Evolutionary conservation across 2,113 vertebrate genomes (phyloP), one percentile per base, ranked within the genome.

Genomic region (Scytalopus superciliaris): DNA sequence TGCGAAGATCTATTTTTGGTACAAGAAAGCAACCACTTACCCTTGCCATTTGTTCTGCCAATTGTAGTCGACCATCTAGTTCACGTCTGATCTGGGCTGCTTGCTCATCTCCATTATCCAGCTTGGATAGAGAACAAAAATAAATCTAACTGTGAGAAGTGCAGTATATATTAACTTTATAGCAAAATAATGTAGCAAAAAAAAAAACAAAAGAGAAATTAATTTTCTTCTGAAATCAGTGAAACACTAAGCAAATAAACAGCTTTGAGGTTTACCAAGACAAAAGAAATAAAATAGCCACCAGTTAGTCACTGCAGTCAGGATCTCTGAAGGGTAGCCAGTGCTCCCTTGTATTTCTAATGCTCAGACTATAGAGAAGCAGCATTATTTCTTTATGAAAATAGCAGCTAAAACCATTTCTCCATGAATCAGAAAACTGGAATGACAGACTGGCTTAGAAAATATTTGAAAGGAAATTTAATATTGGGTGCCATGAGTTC

Each of bases 21-120:
- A 60, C 24, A n/a, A 12, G 19, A 85, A 91, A 85, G 45, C 37
- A 68, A 40, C 4, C 19, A 63, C 97, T 97, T 97, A 99, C 99
- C 98, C 98, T 98, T 89, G 98, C 98, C 94, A 99, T 99, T 97
- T 98, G 98, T 53, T 99, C 99, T 8, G 99, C 99, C 96, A 99
- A 45, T n/a, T 99, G 99, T 19, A 99, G 96, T 37, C 99, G 97
- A 19, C 99, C 99, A 76, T 99, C 99, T 77, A 99, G 98, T 89
- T 99, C 99, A 87, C 99, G 98, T 95, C 99, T 98, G 96, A 99
- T 99, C 97, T 99, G 99, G 44, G 99, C 99, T 66, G 99, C 99
- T 97, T 99, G 99, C 87, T 99, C 99, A 83, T 99, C 99, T 93
- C 99, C 98, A 53, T 99, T 99, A 97, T 99, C 99, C 97, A 99